Base-by-base conservation (phyloP, 2,113 vertebrate genomes). In the Oophaga pumilio region DNA sequence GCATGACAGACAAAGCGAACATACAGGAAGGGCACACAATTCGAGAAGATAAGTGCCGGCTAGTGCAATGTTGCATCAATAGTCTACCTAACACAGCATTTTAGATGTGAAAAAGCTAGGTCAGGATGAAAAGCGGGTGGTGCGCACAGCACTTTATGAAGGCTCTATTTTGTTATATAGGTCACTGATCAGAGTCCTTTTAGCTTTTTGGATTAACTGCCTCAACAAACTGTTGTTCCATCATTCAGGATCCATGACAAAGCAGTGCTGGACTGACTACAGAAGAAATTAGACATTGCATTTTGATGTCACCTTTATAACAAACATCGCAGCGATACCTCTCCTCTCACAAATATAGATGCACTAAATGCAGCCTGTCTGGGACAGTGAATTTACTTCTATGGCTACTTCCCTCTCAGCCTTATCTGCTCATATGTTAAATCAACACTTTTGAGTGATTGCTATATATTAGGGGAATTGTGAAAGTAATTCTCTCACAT, bases 21-120 rank as follows among this genome's bases (percentile, higher is more conserved):
- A 82, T 73, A 80, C 86, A 73, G 78, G 79, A 83, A 83, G 74
- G 64, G 8, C 24, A 62, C 74, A 74, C 71, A 85, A 77, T 77
- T 77, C 33, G 17, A 64, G 68, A 53, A 62, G 73, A 85, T 85
- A 85, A 86, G 59, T 18, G 22, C 15, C 56, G 18, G 57, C 14
- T 13, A 64, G 33, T n/a, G 53, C 71, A 43, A 60, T 17, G 83
- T 59, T 18, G 28, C 84, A 64, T 62, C 74, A 77, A 86, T 66
- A 77, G 73, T 86, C 73, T 68, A 64, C 56, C 84, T 85, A 85
- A 18, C 84, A 77, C 84, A 86, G 84, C 84, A 85, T 74, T 85
- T 78, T 76, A 52, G 33, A 76, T 82, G 80, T 50, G 62, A 82
- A 57, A 76, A 50, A 85, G 83, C 83, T 33, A 66, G 28, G 84